Base-by-base conservation (phyloP, 2,113 vertebrate species). In the Capricornis sumatraensis region DNA sequence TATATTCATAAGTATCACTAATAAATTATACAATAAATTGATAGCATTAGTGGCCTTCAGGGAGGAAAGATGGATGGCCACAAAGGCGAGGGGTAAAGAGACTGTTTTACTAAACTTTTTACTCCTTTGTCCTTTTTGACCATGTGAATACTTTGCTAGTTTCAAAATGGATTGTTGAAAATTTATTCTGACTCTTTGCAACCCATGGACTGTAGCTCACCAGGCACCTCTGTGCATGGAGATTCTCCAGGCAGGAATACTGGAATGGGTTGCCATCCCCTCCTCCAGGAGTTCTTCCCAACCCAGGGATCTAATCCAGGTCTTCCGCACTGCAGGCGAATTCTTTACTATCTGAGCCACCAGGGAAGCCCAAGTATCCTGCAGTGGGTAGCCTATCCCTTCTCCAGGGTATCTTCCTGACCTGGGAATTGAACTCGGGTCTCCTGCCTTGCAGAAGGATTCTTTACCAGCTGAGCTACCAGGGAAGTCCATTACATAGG, bases 121-220 rank as follows among this genome's bases (percentile, higher is more conserved):
- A 36, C n/a, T n/a, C n/a, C 40, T 95, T 88, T 71, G 76, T 89
- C 50, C 16, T 40, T 94, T 94, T 52, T 45, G 55, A 67, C 53
- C 23, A 50, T 74, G 16, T 74, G 30, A 86, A n/a, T 47, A 76
- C 10, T 64, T 87, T 36, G 52, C 27, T 28, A 40, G 47, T 89
- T 95, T 84, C 79, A 94, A 97, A 95, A 91, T 45, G 16, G 52
- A 92, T 30, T 95, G 95, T 76, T 9, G 6, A 85, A 94, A 94
- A 83, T 33, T 60, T 28, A 52, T 85, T 40, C 19, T 71, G 64
- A 71, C n/a, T 71, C 19, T 71, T 71, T 40, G n/a, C 19, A 6
- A 40, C 19, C n/a, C 67, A 36, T 40, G 19, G 1, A 40, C 67
- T 71, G 5, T 40, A 40, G n/a, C n/a, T 71, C 19, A 71, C n/a